A percentile compares a stretch with the other conserved stretches of the same genome.
phyloP scores from a whole-genome alignment of 2,113 vertebrate species.

The Pedetes capensis region DNA sequence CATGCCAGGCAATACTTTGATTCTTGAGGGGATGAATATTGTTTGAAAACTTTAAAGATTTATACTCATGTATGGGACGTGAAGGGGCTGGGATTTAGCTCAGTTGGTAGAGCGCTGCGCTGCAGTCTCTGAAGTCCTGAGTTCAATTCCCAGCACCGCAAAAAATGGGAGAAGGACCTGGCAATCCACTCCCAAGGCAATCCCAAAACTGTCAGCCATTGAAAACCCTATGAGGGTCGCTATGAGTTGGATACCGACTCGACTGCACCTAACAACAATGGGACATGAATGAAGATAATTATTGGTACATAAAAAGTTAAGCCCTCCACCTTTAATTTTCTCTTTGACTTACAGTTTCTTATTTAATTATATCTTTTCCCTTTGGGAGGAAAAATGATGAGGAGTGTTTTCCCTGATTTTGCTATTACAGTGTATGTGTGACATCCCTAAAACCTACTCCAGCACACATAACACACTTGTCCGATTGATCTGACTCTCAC shows the following conservation, averaged over 20 bases:
- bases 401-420: slow-evolving; percentile 25
- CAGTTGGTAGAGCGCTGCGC: too few relatives aligned
- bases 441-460: neutral
- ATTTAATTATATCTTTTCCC: slow-evolving; percentile 39
- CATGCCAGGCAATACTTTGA: too few relatives aligned
- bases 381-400: slow-evolving; percentile 34
- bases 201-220: too few relatives aligned
- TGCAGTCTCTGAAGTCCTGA: too few relatives aligned
- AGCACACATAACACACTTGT: neutral
- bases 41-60: slow-evolving; percentile 30
- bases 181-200: too few relatives aligned
- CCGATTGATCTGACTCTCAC: slow-evolving; percentile 3
- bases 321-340: neutral
- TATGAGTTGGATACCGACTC: too few relatives aligned
- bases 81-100: too few relatives aligned
- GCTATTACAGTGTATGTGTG: neutral
- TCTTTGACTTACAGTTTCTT: neutral
- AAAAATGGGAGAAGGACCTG: too few relatives aligned
- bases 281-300: neutral
- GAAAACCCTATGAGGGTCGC: too few relatives aligned
- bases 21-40: slow-evolving; percentile 25
- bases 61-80: neutral
- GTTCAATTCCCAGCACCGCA: too few relatives aligned
- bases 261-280: too few relatives aligned
- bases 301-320: neutral